These are phyloP conservation scores for Caradrina clavipalpis DNA, from an alignment of 2,888 invertebrate species.

Conservation along the genomic window DNA sequence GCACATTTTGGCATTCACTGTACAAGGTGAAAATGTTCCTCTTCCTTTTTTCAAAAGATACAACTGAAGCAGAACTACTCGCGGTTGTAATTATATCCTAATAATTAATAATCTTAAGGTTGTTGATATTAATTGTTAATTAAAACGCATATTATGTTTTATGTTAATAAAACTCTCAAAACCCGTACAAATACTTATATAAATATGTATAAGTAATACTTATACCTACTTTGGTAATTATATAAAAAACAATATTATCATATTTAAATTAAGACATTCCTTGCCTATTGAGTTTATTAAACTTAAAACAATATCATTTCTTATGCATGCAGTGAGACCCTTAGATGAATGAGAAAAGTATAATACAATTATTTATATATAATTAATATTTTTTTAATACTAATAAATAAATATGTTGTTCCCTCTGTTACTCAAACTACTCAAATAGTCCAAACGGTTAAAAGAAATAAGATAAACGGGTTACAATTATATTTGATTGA, in stretches of 20 bases:
- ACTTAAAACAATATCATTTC: not conserved
- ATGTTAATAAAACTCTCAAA: constrained; percentile 2
- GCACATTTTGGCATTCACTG: too few species aligned
- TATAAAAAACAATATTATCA: too few species aligned
- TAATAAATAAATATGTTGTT: not conserved
- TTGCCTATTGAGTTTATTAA: not conserved
- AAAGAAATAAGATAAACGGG: not conserved
- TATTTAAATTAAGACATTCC: not conserved
- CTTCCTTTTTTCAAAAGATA: too few species aligned
- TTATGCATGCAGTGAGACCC: constrained; percentile 19
- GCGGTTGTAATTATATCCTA: too few species aligned
- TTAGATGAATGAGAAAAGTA: constrained; percentile 7
- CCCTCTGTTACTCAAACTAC: constrained; percentile 15
- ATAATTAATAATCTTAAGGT: not conserved
- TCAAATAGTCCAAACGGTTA: constrained; percentile 1
- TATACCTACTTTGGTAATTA: not conserved
- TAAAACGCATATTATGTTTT: not conserved
- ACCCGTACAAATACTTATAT: not conserved
- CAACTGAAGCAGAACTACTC: too few species aligned
- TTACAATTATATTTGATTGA: not conserved
- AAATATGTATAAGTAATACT: not conserved
- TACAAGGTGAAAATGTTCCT: too few species aligned
- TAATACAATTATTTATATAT: too few species aligned
- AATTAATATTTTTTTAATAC: too few species aligned
- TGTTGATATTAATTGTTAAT: not conserved